Evolutionary conservation across 2,797 vertebrate species (phyloP).

Genomic region (Chrosomus eos): DNA sequence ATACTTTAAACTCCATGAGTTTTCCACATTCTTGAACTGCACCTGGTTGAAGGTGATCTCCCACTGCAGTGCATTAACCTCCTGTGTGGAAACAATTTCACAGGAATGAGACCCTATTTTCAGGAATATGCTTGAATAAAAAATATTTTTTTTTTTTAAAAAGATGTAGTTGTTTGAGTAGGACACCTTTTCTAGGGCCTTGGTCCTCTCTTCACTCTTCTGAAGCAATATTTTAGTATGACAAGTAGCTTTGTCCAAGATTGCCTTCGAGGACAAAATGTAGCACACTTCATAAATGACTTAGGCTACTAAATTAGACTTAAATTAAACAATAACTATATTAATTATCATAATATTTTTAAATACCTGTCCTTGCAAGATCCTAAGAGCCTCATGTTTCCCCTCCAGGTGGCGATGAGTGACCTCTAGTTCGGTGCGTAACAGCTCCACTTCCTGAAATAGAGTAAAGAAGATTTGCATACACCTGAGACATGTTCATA

Average conservation of each 20-base stretch:
- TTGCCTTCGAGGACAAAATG: constrained; percentile 74
- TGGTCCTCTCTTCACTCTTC: constrained; percentile 86
- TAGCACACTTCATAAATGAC: not conserved
- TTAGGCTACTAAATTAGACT: not conserved
- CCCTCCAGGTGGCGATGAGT: constrained; percentile 88
- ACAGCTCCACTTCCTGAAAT: constrained; percentile 80
- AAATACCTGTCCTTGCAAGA: constrained; percentile 89
- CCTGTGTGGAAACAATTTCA: constrained; percentile 70
- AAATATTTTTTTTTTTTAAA: not conserved
- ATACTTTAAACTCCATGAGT: constrained; percentile 85
- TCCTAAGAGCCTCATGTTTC: constrained; percentile 91
- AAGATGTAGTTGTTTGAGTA: not conserved
- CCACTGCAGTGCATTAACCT: constrained; percentile 91
- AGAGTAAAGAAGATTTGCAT: constrained; percentile 55
- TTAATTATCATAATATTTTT: not conserved
- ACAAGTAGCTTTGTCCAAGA: constrained; percentile 89
- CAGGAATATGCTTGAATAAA: not conserved
- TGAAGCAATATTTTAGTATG: constrained; percentile 88
- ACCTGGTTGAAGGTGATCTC: constrained; percentile 89
- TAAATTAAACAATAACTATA: not conserved
- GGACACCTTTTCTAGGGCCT: constrained; percentile 88
- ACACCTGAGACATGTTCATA: not conserved
- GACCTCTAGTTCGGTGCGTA: constrained; percentile 89
- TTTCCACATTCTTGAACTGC: constrained; percentile 86
- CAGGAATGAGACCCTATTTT: constrained; percentile 56